Conservation (phyloP, 2,888 invertebrate genomes). For the Drosophila pseudotalamancana region DNA sequence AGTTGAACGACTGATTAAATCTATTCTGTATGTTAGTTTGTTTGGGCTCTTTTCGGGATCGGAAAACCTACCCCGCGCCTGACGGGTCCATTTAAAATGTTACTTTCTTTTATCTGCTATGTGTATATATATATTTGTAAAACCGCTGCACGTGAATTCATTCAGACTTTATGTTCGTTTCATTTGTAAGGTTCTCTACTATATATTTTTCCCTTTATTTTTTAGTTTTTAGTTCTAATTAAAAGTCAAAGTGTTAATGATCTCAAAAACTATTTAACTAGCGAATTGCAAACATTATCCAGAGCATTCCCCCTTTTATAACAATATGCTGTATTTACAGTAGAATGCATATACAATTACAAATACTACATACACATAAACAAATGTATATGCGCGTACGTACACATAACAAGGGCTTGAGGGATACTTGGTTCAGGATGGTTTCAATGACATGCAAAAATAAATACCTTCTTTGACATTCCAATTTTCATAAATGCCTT, state of each 20-base stretch:
- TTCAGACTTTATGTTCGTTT: conserved; percentile 79
- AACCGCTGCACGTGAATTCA: conserved; percentile 76
- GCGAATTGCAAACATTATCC: conserved; percentile 33
- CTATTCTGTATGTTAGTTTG: conserved; percentile 38
- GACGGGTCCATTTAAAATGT: conserved; percentile 43
- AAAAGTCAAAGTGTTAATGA: conserved; percentile 47
- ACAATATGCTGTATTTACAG: conserved; percentile 35
- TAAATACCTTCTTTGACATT: conserved; percentile 4
- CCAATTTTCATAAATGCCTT: conserved; percentile 4
- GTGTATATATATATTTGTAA: conserved; percentile 57
- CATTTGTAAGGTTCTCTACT: conserved; percentile 67
- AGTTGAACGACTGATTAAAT: conserved; percentile 51
- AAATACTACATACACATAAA: conserved; percentile 34
- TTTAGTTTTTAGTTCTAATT: conserved; percentile 25
- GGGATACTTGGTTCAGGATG: conserved; percentile 44
- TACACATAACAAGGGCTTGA: conserved; percentile 65
- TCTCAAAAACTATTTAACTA: conserved; percentile 54
- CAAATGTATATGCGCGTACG: conserved; percentile 11
- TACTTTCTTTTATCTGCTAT: conserved; percentile 35
- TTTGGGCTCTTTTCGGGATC: conserved; percentile 24
- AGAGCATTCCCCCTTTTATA: conserved; percentile 28
- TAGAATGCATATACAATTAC: conserved; percentile 30
- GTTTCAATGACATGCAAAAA: conserved; percentile 30
- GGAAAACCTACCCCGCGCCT: conserved; percentile 22
- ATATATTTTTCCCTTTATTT: conserved; percentile 17